Base-by-base conservation (phyloP, 2,113 vertebrate genomes). In the Bufo bufo region DNA sequence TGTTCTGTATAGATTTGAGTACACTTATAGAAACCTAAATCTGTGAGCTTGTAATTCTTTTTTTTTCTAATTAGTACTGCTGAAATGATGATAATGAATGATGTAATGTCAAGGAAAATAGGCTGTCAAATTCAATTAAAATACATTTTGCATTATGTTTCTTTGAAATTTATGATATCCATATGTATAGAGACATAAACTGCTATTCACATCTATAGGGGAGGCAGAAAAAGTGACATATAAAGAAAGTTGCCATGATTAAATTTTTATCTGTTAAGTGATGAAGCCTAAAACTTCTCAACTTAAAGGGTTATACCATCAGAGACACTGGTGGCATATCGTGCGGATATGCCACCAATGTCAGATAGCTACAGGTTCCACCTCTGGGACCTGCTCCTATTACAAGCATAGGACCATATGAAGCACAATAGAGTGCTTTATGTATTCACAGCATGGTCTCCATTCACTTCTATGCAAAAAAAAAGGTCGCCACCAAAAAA, bases 91-190 rank as follows among this genome's bases (percentile, higher is more conserved):
- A 82, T 81, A 3, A 72, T 71, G 63, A 81, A 91, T 89, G 75
- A 82, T 91, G 90, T 54, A 50, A 83, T 20, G 61, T 23, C 85
- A 59, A 86, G 45, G 43, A 90, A 90, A 92, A 90, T 89, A 56
- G 88, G 82, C 86, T 90, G 89, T 87, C 92, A 93, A 92, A 92
- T 82, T 23, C 88, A 92, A 92, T 91, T 90, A 92, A 89, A 90
- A 78, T 87, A 82, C 56, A 16, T 49, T 85, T 91, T 92, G 86
- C 58, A 89, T 92, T 86, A 89, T 87, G 82, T 90, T 90, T 90
- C 91, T 85, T 61, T 50, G 19, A n/a, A 88, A 92, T 92, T 93
- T 82, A 94, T 93, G 88, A 90, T 90, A 93, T 93, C 89, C 88
- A 92, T 85, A 82, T 92, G 91, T 87, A 89, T 4, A 92, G 80